phyloP scores from a whole-genome alignment of 2,888 invertebrate species.

The Pegoplata infirma region DNA sequence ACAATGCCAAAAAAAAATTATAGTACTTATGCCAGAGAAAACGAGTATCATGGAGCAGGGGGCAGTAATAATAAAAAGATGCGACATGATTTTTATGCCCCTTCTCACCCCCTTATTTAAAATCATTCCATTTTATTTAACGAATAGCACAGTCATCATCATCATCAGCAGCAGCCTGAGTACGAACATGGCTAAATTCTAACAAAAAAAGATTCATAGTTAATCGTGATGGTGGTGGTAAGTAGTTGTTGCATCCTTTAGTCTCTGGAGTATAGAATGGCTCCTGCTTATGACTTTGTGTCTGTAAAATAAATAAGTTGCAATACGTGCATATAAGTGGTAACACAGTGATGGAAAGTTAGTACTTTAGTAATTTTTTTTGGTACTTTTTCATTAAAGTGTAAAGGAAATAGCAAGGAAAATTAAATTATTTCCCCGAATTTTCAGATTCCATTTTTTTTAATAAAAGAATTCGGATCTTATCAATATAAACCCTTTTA shows the following conservation, averaged over 20 bases:
- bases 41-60: neutral
- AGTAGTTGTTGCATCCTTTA: conserved; percentile 29
- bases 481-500: too few relatives aligned
- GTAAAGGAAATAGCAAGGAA: too few relatives aligned
- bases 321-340: conserved; percentile 19
- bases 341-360: too few relatives aligned
- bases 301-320: conserved; percentile 2
- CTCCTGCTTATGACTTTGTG: conserved; percentile 1
- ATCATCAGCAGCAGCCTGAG: neutral
- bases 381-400: too few relatives aligned
- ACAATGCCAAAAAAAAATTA: conserved; percentile 46
- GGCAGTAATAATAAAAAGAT: conserved; percentile 12
- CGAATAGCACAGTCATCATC: neutral
- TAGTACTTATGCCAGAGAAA: neutral
- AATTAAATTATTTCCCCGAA: too few relatives aligned
- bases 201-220: neutral
- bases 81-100: conserved; percentile 1
- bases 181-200: too few relatives aligned
- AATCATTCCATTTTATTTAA: neutral
- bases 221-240: neutral
- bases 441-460: too few relatives aligned
- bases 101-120: conserved; percentile 6
- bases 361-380: too few relatives aligned
- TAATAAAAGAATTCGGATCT: too few relatives aligned
- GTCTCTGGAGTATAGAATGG: neutral